These are phyloP conservation scores for Drosophila siamana DNA, from an alignment of 2,888 invertebrate genomes.

Conservation along the genomic window DNA sequence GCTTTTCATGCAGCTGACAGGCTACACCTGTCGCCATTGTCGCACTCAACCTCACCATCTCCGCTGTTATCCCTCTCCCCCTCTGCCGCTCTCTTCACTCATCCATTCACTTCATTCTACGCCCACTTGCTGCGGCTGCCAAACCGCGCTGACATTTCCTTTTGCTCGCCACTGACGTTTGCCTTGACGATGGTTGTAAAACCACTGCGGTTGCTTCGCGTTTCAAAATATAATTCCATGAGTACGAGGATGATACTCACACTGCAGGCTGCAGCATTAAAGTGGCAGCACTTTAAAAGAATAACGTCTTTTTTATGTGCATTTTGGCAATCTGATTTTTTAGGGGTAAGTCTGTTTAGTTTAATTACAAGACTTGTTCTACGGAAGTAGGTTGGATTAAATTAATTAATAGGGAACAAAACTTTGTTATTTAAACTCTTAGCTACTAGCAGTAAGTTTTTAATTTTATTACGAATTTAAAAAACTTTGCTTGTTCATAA, in stretches of 20 bases:
- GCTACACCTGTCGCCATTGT: conserved; percentile 66
- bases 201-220: conserved; percentile 28
- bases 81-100: background rate
- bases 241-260: background rate
- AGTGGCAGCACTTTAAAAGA: conserved; percentile 11
- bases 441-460: too few species aligned
- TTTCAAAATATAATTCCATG: conserved; percentile 37
- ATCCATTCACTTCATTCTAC: background rate
- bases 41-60: conserved; percentile 25
- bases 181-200: conserved; percentile 43
- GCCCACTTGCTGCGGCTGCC: conserved; percentile 44
- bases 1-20: conserved; percentile 68
- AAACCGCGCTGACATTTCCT: conserved; percentile 72
- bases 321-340: background rate
- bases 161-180: conserved; percentile 52
- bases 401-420: background rate
- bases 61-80: background rate
- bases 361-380: background rate
- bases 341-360: background rate
- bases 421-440: too few species aligned
- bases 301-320: background rate
- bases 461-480: background rate
- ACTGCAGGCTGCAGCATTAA: conserved; percentile 30
- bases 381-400: too few species aligned
- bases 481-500: background rate